Evolutionary conservation across 2,888 invertebrate species (phyloP).

Genomic region (Drosophila barbarae): DNA sequence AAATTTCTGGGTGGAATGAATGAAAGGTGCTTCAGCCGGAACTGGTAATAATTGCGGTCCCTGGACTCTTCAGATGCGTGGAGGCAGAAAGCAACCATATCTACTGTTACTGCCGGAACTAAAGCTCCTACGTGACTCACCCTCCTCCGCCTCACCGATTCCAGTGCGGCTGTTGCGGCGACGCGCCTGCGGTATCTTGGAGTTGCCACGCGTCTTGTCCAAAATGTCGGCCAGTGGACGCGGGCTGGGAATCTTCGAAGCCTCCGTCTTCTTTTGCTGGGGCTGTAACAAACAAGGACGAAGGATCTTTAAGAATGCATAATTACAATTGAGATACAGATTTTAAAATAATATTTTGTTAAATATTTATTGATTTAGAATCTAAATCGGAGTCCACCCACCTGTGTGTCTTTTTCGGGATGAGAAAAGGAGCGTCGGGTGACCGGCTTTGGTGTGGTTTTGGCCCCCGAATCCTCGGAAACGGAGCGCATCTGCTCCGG

Average conservation of each 20-base stretch:
- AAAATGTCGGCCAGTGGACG: slow-evolving; percentile 77
- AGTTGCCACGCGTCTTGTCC: slow-evolving; percentile 73
- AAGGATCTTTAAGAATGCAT: background rate
- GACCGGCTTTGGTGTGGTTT: slow-evolving; percentile 74
- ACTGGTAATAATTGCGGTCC: slow-evolving; percentile 34
- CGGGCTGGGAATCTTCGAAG: slow-evolving; percentile 77
- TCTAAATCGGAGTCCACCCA: slow-evolving; percentile 27
- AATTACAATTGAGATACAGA: background rate
- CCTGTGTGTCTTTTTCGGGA: slow-evolving; percentile 79
- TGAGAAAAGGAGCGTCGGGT: slow-evolving; percentile 79
- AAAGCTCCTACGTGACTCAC: slow-evolving; percentile 51
- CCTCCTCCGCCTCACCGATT: slow-evolving; percentile 66
- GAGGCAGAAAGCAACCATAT: slow-evolving; percentile 54
- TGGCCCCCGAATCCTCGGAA: slow-evolving; percentile 78
- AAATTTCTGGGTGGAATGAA: slow-evolving; percentile 2
- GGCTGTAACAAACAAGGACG: slow-evolving; percentile 50
- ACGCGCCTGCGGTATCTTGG: slow-evolving; percentile 73
- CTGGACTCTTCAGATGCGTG: slow-evolving; percentile 50
- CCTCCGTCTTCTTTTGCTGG: slow-evolving; percentile 72
- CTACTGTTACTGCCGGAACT: slow-evolving; percentile 13
- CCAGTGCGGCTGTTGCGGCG: slow-evolving; percentile 72
- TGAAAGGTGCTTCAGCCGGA: slow-evolving; percentile 12
- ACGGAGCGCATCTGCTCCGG: slow-evolving; percentile 79
- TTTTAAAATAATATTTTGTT: background rate
- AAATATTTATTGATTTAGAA: no score